Base-by-base conservation (phyloP, 1,140 invertebrate species). In the Bombus confusus region DNA sequence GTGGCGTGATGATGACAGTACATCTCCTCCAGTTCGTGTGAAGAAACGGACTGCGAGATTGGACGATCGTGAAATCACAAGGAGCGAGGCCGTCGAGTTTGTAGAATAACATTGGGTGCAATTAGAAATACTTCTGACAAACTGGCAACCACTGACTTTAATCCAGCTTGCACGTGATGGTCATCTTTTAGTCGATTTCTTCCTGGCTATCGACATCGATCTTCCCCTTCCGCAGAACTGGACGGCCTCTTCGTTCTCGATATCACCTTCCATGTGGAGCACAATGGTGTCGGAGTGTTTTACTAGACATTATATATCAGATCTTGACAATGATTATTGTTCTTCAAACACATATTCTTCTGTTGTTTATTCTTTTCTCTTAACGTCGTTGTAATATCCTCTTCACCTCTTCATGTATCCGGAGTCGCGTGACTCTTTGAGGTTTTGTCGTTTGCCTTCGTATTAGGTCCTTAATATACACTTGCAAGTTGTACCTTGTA, bases 321-420 rank as follows among this genome's bases (percentile, higher is more conserved):
- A 69, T 68, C 43, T 78, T 43, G 2, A 62, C n/a, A 64, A 78
- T 25, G 59, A 64, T 64, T 25, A 22, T 22, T 62, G n/a, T 43
- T 78, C 59, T 41, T 22, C 25, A 25, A 39, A 71, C 25, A 39
- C 25, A 8, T 22, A 12, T 28, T 47, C 15, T 28, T 31, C 64
- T 69, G 43, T 5, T 39, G 34, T 69, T 25, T 71, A 28, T 72
- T 10, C 18, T 39, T 25, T 34, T 31, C 25, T 41, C 43, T 47
- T n/a, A 47, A 80, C 78, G 43, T 71, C 66, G 66, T 78, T 66
- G n/a, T 78, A 78, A 64, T n/a, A n/a, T 43, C 31, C 15, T 52
- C 25, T 69, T 80, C 34, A 18, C 9, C 1, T 22, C 37, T n/a
- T 39, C 31, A 41, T 66, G 37, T 41, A 28, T 37, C 22, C n/a